Evolutionary conservation across 1,140 invertebrate genomes (phyloP).

Genomic region (Drosophila prosaltans): DNA sequence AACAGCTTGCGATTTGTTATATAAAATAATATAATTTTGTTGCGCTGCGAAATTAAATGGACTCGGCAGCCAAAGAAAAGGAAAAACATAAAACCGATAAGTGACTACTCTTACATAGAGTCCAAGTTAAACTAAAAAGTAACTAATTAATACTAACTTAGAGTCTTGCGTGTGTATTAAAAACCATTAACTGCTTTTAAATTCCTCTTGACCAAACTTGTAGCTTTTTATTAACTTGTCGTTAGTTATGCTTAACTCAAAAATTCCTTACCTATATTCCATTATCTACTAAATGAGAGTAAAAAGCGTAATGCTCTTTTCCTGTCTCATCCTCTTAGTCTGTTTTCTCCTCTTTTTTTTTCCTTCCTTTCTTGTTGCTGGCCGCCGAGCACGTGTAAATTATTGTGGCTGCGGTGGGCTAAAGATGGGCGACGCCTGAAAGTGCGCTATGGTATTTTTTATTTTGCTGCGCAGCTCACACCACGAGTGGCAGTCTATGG

Average conservation of each 20-base stretch:
- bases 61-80: conserved; percentile 12
- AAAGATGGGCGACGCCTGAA: conserved; percentile 47
- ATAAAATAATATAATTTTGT: conserved; percentile 16
- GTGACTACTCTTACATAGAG: background rate
- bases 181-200: background rate
- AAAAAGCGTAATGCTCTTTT: conserved; percentile 14
- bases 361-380: conserved; percentile 2
- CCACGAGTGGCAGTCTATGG: conserved; percentile 47
- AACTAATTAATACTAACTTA: background rate
- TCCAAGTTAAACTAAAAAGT: background rate
- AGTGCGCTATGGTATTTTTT: conserved; percentile 40
- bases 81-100: background rate
- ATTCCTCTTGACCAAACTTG: background rate
- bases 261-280: background rate
- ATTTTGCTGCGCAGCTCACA: conserved; percentile 33
- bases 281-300: conserved; percentile 9
- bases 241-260: conserved; percentile 2
- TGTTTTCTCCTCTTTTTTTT: background rate
- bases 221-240: conserved; percentile 1
- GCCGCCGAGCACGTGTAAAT: conserved; percentile 64
- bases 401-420: conserved; percentile 56
- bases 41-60: conserved; percentile 11
- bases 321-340: background rate
- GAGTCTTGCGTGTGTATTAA: background rate
- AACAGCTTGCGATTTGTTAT: conserved; percentile 20